Evolutionary conservation across 2,888 invertebrate genomes (phyloP).

Genomic region (Chrysomela aeneicollis): DNA sequence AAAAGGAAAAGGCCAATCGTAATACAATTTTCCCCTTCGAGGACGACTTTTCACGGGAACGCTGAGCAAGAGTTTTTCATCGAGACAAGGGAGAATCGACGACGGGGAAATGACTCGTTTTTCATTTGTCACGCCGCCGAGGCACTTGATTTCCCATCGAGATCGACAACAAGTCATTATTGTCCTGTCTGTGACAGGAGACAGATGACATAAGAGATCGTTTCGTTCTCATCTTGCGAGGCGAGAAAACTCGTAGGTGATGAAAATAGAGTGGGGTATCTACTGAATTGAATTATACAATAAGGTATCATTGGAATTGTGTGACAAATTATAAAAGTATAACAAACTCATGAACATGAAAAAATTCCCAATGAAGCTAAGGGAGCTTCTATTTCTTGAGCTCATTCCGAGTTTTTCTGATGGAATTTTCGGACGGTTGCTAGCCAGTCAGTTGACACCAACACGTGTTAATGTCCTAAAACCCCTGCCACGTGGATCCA

Average conservation of each 20-base stretch:
- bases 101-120: background rate
- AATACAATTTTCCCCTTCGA: background rate
- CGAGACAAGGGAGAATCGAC: background rate
- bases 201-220: background rate
- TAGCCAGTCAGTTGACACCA: too few relatives aligned
- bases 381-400: too few relatives aligned
- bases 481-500: too few relatives aligned
- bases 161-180: slow-evolving; percentile 3
- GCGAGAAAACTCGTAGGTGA: background rate
- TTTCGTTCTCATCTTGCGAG: background rate
- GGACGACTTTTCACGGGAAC: background rate
- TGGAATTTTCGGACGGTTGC: too few relatives aligned
- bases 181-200: background rate
- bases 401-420: too few relatives aligned
- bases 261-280: too few relatives aligned
- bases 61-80: background rate
- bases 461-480: too few relatives aligned
- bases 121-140: background rate
- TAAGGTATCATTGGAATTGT: too few relatives aligned
- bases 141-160: background rate
- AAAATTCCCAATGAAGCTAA: too few relatives aligned
- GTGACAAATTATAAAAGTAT: too few relatives aligned
- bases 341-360: too few relatives aligned
- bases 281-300: too few relatives aligned
- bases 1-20: background rate